Conservation (phyloP, 2,888 invertebrate species). For the Drosophila meridiana region DNA sequence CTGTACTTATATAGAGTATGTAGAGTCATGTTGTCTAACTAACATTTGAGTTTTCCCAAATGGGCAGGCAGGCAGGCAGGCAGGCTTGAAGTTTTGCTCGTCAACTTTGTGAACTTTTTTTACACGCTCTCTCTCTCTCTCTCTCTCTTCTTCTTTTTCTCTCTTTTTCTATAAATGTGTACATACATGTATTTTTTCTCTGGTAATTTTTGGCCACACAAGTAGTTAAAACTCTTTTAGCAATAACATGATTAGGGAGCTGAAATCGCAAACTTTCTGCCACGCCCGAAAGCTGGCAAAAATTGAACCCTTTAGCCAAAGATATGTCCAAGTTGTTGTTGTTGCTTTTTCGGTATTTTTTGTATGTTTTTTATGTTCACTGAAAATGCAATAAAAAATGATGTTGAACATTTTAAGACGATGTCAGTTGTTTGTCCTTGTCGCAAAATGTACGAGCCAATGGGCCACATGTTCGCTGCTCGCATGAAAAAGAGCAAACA, state of each 20-base stretch:
- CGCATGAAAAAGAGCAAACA: conserved; percentile 1
- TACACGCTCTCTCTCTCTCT: background rate
- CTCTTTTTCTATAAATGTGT: background rate
- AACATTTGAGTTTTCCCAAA: conserved; percentile 32
- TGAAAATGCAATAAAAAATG: conserved; percentile 68
- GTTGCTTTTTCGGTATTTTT: background rate
- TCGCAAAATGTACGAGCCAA: conserved; percentile 49
- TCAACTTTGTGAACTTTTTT: conserved; percentile 42
- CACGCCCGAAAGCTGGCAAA: conserved; percentile 19
- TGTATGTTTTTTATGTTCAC: conserved; percentile 16
- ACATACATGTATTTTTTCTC: conserved; percentile 6
- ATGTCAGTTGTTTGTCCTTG: conserved; percentile 67
- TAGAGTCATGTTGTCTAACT: conserved; percentile 32
- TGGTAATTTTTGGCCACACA: conserved; percentile 62
- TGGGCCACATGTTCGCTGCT: conserved; percentile 50
- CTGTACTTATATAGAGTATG: background rate
- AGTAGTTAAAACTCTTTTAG: conserved; percentile 67
- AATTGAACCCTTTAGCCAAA: conserved; percentile 42
- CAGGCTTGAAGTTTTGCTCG: conserved; percentile 20
- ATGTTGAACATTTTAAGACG: conserved; percentile 69
- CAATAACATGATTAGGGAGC: conserved; percentile 56
- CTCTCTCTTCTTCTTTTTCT: background rate
- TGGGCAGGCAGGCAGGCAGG: background rate
- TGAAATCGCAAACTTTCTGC: conserved; percentile 55
- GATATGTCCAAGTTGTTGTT: conserved; percentile 43